Conservation (phyloP, 2,797 vertebrate genomes). For the Poecilia wingei region DNA sequence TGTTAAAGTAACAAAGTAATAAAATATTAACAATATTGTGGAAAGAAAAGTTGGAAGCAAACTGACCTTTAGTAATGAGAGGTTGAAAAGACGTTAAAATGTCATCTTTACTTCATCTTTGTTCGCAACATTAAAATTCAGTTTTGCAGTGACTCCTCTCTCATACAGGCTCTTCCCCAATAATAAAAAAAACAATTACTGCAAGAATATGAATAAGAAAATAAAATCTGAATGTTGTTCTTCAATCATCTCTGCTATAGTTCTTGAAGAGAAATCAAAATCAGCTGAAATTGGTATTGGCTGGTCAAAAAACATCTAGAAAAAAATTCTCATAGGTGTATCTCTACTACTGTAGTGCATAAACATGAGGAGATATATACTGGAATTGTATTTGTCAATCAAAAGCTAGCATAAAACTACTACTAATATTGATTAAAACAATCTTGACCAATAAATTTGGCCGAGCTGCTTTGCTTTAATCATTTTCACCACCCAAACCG, state of each 20-base stretch:
- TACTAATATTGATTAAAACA: neutral
- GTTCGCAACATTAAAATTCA: neutral
- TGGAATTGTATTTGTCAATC: neutral
- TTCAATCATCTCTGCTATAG: neutral
- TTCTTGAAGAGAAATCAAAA: neutral
- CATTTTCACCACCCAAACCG: neutral
- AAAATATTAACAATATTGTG: neutral
- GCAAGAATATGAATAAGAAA: neutral
- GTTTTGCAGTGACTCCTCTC: neutral
- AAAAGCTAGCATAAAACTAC: neutral
- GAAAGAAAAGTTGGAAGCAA: neutral
- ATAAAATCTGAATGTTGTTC: neutral
- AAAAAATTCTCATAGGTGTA: neutral
- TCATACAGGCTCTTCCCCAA: no score
- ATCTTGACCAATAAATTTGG: neutral
- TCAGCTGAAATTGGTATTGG: neutral
- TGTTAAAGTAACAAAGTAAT: neutral
- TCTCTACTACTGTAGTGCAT: neutral
- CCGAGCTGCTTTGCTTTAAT: neutral
- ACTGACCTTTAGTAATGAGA: neutral
- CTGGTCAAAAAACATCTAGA: neutral
- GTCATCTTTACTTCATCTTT: neutral
- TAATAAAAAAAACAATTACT: no score
- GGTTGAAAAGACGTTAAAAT: neutral
- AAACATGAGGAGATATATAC: neutral